A percentile compares a stretch with the other conserved stretches of the same genome.
Evolutionary conservation across 2,113 vertebrate genomes (phyloP).

Genomic region (Chloroceryle aenea): DNA sequence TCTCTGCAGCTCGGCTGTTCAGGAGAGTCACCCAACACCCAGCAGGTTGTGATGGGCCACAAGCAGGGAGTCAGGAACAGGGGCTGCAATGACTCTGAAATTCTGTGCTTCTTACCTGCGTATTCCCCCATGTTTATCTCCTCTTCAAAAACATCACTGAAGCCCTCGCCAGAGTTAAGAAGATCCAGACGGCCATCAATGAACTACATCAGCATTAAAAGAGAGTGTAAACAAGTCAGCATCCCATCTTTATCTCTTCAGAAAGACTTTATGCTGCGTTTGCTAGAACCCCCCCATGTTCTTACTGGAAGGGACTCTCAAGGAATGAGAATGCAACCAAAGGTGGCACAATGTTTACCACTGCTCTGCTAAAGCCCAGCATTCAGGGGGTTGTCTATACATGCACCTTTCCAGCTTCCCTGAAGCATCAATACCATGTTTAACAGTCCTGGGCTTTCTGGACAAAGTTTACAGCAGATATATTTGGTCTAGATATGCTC

Average conservation of each 20-base stretch:
- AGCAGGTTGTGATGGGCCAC: neutral
- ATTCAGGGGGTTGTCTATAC: neutral
- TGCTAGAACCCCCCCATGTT: neutral
- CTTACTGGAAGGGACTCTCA: neutral
- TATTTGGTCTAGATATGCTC: neutral
- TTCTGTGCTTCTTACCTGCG: slow-evolving; percentile 79
- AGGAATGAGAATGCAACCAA: neutral
- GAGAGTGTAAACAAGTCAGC: neutral
- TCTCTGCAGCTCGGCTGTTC: neutral
- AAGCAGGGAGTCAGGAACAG: neutral
- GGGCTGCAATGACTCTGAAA: neutral
- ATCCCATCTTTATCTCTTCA: neutral
- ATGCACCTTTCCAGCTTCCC: neutral
- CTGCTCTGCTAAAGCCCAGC: neutral
- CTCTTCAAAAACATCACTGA: slow-evolving; percentile 96
- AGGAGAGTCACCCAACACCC: neutral
- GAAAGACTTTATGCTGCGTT: neutral
- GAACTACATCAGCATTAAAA: slow-evolving; percentile 78
- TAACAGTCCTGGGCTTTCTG: neutral
- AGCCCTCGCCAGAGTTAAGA: slow-evolving; percentile 93
- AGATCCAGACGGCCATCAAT: slow-evolving; percentile 95
- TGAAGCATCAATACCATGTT: neutral
- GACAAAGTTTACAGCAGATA: neutral
- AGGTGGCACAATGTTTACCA: neutral
- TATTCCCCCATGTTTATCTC: slow-evolving; percentile 97